Base-by-base conservation (phyloP, 2,797 vertebrate genomes). In the Cryptoblepharus egeriae region DNA sequence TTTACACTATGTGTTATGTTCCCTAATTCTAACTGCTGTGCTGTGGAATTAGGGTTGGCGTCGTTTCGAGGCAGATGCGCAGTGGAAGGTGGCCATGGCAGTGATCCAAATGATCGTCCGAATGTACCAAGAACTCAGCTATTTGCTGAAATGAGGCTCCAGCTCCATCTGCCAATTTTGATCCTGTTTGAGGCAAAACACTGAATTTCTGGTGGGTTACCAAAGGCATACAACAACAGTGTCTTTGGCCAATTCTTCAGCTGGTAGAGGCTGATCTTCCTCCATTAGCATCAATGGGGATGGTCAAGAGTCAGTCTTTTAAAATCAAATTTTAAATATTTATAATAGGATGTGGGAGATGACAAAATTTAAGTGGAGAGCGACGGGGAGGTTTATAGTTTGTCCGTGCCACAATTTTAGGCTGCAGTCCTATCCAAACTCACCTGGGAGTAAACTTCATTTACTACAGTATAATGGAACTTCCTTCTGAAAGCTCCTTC, bases 101-200 rank as follows among this genome's bases (percentile, higher is more conserved):
- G 11, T 32, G 76, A 78, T 26, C 65, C 81, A 71, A 63, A 68
- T 30, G 16, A 75, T 58, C 75, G 75, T 64, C 67, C 10, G 73
- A 76, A 32, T 58, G 71, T 60, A 91, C 76, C 32, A 67, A 88
- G 35, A 90, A 82, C n/a, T 75, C 30, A 42, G 79, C 35, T 86
- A 71, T 88, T 72, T 80, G 12, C 78, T 88, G 68, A 87, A 90
- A 80, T 58, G 13, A 79, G 6, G 1, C 18, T 71, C 30, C 16
- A 79, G 39, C 77, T 87, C 68, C 79, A 28, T 71, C 80, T 86
- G 73, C 26, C 82, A 82, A 26, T 32, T 42, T 74, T 85, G 13
- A 61, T 80, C 49, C 10, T 82, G 35, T 79, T 22, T 71, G 57
- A 37, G 15, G 9, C 5, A 1, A 28, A 78, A 80, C 5, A 64